Evolutionary conservation across 2,888 invertebrate species (phyloP).

Genomic region (Parapristionchus giblindavisi): DNA sequence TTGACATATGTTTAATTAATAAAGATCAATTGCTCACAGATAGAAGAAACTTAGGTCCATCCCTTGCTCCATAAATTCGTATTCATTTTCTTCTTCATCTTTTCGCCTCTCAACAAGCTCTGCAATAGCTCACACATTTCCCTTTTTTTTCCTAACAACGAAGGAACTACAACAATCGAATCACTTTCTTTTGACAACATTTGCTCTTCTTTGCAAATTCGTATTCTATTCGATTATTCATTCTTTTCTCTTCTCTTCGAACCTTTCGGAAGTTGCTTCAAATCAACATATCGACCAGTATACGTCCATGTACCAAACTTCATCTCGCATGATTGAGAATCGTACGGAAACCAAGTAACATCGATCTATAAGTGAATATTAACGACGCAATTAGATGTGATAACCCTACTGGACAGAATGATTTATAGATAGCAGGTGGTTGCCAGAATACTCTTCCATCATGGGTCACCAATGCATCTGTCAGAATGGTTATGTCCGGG

Average conservation of each 20-base stretch:
- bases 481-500: slow-evolving; percentile 69
- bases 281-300: slow-evolving; percentile 65
- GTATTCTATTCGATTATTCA: too few species aligned
- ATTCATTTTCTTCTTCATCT: slow-evolving; percentile 56
- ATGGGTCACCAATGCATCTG: slow-evolving; percentile 63
- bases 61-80: slow-evolving; percentile 66
- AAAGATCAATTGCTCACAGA: slow-evolving; percentile 41
- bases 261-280: slow-evolving; percentile 57
- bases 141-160: too few species aligned
- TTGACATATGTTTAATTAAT: too few species aligned
- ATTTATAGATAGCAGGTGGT: slow-evolving; percentile 70
- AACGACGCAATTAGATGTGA: neutral
- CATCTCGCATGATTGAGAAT: slow-evolving; percentile 67
- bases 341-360: slow-evolving; percentile 69
- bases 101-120: slow-evolving; percentile 49
- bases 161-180: too few species aligned
- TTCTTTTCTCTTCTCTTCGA: neutral
- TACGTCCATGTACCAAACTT: slow-evolving; percentile 70
- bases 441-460: slow-evolving; percentile 69
- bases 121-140: slow-evolving; percentile 22
- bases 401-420: slow-evolving; percentile 65
- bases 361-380: slow-evolving; percentile 61
- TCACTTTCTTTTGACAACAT: too few species aligned
- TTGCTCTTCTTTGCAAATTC: neutral
- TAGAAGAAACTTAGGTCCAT: slow-evolving; percentile 70